A percentile compares a stretch with the other conserved stretches of the same genome.
These are phyloP conservation scores for Pseudorhiza aurosa DNA, from an alignment of 30 jellyfish, hydroid and myxozoan genomes.

Conservation along the genomic window DNA sequence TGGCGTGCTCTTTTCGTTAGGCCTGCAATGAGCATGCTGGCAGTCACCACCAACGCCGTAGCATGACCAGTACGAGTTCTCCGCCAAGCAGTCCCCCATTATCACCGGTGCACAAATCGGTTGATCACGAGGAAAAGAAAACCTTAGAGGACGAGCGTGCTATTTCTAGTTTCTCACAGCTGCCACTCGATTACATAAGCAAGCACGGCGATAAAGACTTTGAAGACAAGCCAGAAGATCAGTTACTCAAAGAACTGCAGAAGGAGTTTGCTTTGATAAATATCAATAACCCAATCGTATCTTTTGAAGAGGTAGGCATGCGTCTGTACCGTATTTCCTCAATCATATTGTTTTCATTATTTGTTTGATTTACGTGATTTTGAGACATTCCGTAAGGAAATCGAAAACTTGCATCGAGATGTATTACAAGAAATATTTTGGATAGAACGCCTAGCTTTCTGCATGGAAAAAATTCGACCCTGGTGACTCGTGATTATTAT, in stretches of 20 bases:
- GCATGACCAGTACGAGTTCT: constrained; percentile 13
- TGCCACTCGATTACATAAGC: not conserved
- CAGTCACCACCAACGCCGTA: constrained; percentile 40
- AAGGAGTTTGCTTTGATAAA: constrained; percentile 88
- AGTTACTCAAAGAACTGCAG: constrained; percentile 51
- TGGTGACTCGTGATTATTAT: no score
- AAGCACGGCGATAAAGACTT: constrained; percentile 20
- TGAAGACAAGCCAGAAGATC: constrained; percentile 15
- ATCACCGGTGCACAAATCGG: constrained; percentile 35
- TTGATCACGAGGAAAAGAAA: constrained; percentile 19
- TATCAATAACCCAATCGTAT: constrained; percentile 79
- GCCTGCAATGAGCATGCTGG: constrained; percentile 73
- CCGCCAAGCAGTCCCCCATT: constrained; percentile 50
- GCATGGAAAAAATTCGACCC: no score
- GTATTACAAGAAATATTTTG: no score
- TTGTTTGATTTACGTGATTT: no score
- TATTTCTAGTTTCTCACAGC: not conserved
- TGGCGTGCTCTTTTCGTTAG: no score
- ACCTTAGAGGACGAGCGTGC: constrained; percentile 16
- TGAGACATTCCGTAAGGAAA: no score
- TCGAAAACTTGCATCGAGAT: no score
- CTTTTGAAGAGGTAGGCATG: constrained; percentile 76
- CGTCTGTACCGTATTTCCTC: no score
- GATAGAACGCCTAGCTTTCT: no score
- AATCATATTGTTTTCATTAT: no score